Evolutionary conservation across 2,797 vertebrate genomes (phyloP).

Genomic region (Lerista edwardsae): DNA sequence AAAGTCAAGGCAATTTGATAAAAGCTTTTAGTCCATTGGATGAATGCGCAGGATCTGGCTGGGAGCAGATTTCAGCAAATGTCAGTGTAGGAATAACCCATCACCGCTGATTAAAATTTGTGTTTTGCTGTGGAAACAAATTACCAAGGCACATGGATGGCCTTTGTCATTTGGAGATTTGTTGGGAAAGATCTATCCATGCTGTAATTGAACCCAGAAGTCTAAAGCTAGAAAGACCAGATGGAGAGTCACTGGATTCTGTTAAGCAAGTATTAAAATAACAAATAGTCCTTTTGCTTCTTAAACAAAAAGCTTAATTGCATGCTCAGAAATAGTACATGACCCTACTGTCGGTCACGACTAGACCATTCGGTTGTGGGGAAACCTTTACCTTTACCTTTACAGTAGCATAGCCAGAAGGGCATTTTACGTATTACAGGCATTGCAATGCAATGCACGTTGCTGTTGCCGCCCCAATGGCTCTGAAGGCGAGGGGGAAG

Average conservation of each 20-base stretch:
- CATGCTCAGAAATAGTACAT: not conserved
- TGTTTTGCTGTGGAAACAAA: slow-evolving; percentile 16
- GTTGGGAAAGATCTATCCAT: slow-evolving; percentile 5
- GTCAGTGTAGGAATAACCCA: slow-evolving; percentile 5
- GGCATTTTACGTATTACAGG: too few species aligned
- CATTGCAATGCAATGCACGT: too few species aligned
- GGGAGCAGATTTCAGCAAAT: slow-evolving; percentile 24
- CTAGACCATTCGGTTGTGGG: too few species aligned
- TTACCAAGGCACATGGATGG: slow-evolving; percentile 13
- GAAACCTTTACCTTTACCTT: too few species aligned
- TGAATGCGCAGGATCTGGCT: slow-evolving; percentile 11
- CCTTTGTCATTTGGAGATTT: slow-evolving; percentile 22
- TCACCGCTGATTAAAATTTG: slow-evolving; percentile 31
- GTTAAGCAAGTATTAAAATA: not conserved
- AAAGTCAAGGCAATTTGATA: slow-evolving; percentile 13
- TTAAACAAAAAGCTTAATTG: not conserved
- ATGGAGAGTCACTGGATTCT: not conserved
- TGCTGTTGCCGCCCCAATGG: too few species aligned
- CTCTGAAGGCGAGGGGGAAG: too few species aligned
- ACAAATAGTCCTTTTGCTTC: slow-evolving; percentile 1
- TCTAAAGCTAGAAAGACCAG: slow-evolving; percentile 26
- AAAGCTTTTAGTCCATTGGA: slow-evolving; percentile 16
- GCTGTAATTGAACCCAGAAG: not conserved
- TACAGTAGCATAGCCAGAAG: too few species aligned
- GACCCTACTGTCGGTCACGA: not conserved